Evolutionary conservation across 2,113 vertebrate species (phyloP), one percentile per base, ranked within the genome.

Genomic region (Herpetotheres cachinnans): DNA sequence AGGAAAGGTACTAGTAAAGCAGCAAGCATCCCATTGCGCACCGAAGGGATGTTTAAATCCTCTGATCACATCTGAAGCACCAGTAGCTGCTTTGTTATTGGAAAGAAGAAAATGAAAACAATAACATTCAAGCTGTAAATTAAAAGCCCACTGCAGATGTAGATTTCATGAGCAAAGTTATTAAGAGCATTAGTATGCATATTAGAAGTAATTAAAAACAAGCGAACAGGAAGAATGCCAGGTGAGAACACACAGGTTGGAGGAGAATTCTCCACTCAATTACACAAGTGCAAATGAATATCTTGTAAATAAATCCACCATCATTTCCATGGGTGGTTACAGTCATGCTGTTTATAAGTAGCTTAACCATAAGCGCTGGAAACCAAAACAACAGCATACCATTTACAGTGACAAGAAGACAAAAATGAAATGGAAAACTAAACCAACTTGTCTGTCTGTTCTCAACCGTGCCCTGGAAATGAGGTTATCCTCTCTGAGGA

Each of bases 141-240:
- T 91, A 97, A 95, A 97, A 97, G 77, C 66, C 73, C 72, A 26
- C 61, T 93, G 70, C 81, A 95, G 70, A 87, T 54, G 84, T 49
- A 49, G 44, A 89, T 84, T 97, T 96, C 61, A 49, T n/a, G 49
- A 87, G 36, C 56, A 42, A 95, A 91, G 83, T 81, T 85, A 84
- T 87, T 89, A 89, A 82, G 36, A 87, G 36, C 46, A 84, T 95
- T 94, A 85, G 30, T 49, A 95, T 91, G 73, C 73, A 61, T 82
- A 89, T 93, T 92, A 72, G 59, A 79, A 82, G 69, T 95, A 94
- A 96, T 93, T 95, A 89, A 94, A 97, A 97, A n/a, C 34, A 72
- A 89, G 58, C 54, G 81, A 89, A 90, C 67, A 90, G 81, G 69
- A 91, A 85, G 86, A 94, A 82, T 84, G 78, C 63, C 73, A 87